phyloP scores from a whole-genome alignment of 1,140 invertebrate species.

The Marisa cornuarietis region DNA sequence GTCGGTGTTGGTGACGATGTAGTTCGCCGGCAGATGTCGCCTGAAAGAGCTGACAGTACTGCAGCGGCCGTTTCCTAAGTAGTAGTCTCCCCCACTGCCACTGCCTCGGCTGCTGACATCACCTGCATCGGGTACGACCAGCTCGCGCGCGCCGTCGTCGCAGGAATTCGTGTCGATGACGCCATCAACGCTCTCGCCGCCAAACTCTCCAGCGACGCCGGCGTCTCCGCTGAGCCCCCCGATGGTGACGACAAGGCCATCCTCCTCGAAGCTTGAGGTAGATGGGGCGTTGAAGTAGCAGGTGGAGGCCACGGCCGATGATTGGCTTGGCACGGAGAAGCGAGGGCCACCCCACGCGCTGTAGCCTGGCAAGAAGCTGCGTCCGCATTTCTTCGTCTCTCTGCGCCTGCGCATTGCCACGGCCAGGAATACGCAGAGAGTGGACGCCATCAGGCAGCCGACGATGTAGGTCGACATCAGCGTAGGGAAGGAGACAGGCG shows the following conservation, averaged over 20 bases:
- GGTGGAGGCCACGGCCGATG: slow-evolving; percentile 4
- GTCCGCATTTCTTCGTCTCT: slow-evolving; percentile 4
- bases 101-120: not conserved
- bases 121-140: not conserved
- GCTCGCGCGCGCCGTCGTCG: too few relatives aligned
- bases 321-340: slow-evolving; percentile 9
- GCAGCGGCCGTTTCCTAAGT: slow-evolving; percentile 18
- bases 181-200: too few relatives aligned
- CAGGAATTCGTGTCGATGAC: too few relatives aligned
- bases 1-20: slow-evolving; percentile 26
- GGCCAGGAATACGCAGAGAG: slow-evolving; percentile 18
- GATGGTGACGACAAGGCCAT: slow-evolving; percentile 13
- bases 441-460: slow-evolving; percentile 22
- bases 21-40: slow-evolving; percentile 26
- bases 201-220: not conserved
- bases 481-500: slow-evolving; percentile 12
- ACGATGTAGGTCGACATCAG: slow-evolving; percentile 24
- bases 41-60: slow-evolving; percentile 28
- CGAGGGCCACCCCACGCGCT: slow-evolving; percentile 19
- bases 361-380: slow-evolving; percentile 20
- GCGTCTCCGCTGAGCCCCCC: not conserved
- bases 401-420: slow-evolving; percentile 13
- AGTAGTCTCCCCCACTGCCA: slow-evolving; percentile 1
- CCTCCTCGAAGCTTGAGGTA: slow-evolving; percentile 17
- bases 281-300: slow-evolving; percentile 25